Evolutionary conservation across 2,797 vertebrate genomes (phyloP).

Genomic region (Tinamus major): DNA sequence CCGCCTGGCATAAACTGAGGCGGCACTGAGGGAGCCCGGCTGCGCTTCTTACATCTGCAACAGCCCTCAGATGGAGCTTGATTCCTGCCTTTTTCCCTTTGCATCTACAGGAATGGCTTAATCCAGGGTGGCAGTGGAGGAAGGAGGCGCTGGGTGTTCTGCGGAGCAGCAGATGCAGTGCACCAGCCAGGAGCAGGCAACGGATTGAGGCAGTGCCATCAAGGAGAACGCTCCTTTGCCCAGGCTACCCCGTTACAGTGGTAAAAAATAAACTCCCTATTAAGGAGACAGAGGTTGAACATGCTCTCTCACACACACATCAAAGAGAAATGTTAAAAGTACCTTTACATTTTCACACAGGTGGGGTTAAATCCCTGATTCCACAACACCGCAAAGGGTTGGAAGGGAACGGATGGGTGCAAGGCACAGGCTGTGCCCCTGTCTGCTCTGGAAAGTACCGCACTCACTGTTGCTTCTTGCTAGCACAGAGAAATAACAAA

Average conservation of each 20-base stretch:
- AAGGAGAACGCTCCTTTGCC: background rate
- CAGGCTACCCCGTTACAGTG: background rate
- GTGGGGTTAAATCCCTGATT: conserved; percentile 7
- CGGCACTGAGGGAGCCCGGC: background rate
- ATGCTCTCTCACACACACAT: background rate
- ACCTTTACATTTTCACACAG: background rate
- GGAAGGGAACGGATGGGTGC: conserved; percentile 12
- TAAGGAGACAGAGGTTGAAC: background rate
- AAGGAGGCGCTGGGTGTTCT: background rate
- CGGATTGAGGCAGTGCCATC: background rate
- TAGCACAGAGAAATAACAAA: conserved; percentile 55
- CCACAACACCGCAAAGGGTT: conserved; percentile 13
- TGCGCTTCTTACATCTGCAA: background rate
- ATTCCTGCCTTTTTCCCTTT: background rate
- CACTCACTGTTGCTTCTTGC: conserved; percentile 13
- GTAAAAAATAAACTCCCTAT: background rate
- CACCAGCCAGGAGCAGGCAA: background rate
- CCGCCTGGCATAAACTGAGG: background rate
- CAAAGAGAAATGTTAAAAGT: conserved; percentile 36
- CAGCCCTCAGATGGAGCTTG: background rate
- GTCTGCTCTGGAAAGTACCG: conserved; percentile 49
- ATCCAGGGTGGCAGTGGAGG: fast-evolving
- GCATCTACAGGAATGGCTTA: background rate
- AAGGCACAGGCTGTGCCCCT: conserved; percentile 30
- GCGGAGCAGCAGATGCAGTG: background rate